Conservation (phyloP, 2,797 vertebrate genomes). For the Sylvilagus floridanus region DNA sequence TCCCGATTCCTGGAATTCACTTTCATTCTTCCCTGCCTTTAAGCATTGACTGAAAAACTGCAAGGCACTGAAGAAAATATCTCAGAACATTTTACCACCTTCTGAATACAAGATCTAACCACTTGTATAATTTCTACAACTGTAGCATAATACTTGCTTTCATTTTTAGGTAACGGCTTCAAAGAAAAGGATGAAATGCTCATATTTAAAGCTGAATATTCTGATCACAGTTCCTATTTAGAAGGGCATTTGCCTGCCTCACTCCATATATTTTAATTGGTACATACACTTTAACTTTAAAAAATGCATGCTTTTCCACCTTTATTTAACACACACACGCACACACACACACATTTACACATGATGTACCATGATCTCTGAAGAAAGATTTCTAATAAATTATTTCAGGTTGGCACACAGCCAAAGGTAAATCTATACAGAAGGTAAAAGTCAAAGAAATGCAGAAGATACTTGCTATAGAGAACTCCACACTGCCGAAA, state of each 20-base stretch:
- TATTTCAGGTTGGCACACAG: neutral
- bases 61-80: neutral
- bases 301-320: neutral
- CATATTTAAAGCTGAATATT: slow-evolving; percentile 10
- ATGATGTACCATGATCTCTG: neutral
- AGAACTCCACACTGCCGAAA: neutral
- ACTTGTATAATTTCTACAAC: neutral
- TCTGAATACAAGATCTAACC: neutral
- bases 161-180: neutral
- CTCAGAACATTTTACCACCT: neutral
- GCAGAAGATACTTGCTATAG: neutral
- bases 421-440: neutral
- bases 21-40: neutral
- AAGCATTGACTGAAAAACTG: slow-evolving; percentile 20
- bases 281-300: slow-evolving; percentile 40
- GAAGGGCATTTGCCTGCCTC: neutral
- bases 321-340: neutral
- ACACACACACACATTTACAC: neutral
- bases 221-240: neutral
- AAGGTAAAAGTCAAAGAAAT: neutral
- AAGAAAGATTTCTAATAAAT: slow-evolving; percentile 45
- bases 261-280: slow-evolving; percentile 10
- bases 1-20: neutral
- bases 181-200: neutral
- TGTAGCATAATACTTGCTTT: slow-evolving; percentile 18